These are phyloP conservation scores for Netelia fuscicornis DNA, from an alignment of 2,888 invertebrate species.

Conservation along the genomic window DNA sequence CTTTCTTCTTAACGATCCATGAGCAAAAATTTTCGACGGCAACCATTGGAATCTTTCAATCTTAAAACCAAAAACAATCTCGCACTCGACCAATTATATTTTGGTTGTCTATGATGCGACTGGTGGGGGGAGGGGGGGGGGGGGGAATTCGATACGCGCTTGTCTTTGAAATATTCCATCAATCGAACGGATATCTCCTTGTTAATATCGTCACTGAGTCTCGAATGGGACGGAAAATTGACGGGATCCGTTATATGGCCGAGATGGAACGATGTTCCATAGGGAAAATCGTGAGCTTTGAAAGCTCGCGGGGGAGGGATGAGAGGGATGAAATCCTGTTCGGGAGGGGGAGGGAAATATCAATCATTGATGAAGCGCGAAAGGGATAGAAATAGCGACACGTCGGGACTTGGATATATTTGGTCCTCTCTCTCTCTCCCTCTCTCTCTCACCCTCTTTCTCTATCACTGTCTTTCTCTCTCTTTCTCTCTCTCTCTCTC, in stretches of 20 bases:
- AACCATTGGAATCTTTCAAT: slow-evolving; percentile 14
- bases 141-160: too few relatives aligned
- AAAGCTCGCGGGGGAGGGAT: neutral
- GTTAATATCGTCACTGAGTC: slow-evolving; percentile 28
- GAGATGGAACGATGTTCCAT: slow-evolving; percentile 16
- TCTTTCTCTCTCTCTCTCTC: slow-evolving; percentile 18
- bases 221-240: slow-evolving; percentile 30
- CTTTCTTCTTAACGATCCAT: slow-evolving; percentile 7
- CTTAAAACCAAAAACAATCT: neutral
- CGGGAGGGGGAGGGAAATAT: slow-evolving; percentile 48
- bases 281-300: slow-evolving; percentile 37
- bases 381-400: slow-evolving; percentile 53
- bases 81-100: too few relatives aligned
- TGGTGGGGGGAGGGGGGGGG: too few relatives aligned
- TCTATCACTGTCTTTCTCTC: slow-evolving; percentile 23
- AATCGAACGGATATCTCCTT: slow-evolving; percentile 2
- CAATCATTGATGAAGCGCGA: slow-evolving; percentile 66
- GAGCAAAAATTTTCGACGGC: neutral
- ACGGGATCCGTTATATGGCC: slow-evolving; percentile 16
- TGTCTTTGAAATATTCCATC: slow-evolving; percentile 1
- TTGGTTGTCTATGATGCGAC: too few relatives aligned
- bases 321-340: slow-evolving; percentile 29
- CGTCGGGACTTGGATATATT: slow-evolving; percentile 58
- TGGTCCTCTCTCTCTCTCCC: slow-evolving; percentile 13
- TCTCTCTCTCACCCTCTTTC: slow-evolving; percentile 22